Evolutionary conservation across 2,113 vertebrate genomes (phyloP).

Genomic region (human (Homo sapiens)): DNA sequence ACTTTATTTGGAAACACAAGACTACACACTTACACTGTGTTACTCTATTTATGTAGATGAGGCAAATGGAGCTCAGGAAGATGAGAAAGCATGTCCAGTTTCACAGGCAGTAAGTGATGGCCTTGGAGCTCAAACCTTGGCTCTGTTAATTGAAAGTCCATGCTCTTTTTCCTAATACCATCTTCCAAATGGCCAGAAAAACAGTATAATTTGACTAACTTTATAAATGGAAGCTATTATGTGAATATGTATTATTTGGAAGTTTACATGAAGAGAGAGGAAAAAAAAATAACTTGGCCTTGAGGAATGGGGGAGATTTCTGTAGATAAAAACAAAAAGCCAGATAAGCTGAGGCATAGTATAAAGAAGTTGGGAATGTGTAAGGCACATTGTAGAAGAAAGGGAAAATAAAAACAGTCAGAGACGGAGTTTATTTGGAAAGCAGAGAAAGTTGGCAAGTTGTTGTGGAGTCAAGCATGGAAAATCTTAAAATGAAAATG

Average conservation of each 20-base stretch:
- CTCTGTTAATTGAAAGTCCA: background rate
- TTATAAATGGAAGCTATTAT: background rate
- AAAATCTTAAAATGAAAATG: slow-evolving; percentile 24
- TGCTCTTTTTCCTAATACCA: background rate
- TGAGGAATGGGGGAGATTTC: background rate
- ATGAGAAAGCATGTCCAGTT: background rate
- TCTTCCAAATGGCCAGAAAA: background rate
- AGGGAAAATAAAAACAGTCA: background rate
- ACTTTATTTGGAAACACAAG: background rate
- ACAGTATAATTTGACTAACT: background rate
- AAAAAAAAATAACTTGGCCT: background rate
- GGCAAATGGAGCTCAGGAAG: background rate
- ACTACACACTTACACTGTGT: background rate
- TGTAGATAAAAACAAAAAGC: background rate
- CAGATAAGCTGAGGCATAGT: background rate
- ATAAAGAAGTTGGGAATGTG: background rate
- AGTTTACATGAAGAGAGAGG: background rate
- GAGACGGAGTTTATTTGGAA: background rate
- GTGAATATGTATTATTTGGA: background rate
- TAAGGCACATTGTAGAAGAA: background rate
- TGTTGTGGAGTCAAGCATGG: background rate
- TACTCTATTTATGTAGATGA: background rate
- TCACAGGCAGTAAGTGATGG: background rate
- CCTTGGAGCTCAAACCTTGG: background rate
- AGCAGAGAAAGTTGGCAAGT: background rate